These are phyloP conservation scores for Tichodroma muraria DNA, from an alignment of 2,113 vertebrate species.

Conservation along the genomic window DNA sequence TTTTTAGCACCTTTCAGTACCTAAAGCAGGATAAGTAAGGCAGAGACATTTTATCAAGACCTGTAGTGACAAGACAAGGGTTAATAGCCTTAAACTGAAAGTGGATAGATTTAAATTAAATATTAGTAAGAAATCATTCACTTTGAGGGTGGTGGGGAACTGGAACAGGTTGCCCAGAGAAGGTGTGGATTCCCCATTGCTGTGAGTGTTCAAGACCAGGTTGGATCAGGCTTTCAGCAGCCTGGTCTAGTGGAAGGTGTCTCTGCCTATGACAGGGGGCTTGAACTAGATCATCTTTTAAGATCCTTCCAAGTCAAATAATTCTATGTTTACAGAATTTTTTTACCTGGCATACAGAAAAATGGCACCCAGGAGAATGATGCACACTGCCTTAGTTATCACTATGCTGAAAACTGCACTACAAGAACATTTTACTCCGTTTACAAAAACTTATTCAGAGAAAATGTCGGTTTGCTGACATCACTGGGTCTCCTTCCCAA, in stretches of 20 bases:
- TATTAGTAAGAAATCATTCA: neutral
- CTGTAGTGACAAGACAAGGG: neutral
- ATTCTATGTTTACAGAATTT: neutral
- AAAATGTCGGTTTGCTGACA: neutral
- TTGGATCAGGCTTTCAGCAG: neutral
- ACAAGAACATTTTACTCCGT: neutral
- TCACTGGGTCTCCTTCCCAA: neutral
- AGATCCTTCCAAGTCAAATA: neutral
- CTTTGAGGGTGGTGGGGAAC: neutral
- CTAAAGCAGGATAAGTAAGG: neutral
- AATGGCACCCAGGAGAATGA: neutral
- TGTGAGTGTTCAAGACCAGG: neutral
- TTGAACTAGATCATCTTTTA: neutral
- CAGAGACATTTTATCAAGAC: neutral
- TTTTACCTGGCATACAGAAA: neutral
- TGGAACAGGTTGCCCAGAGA: neutral
- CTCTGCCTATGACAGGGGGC: neutral
- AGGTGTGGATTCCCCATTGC: neutral
- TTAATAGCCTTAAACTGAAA: neutral
- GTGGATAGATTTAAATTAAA: neutral
- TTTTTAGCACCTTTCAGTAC: neutral
- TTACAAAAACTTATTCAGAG: neutral
- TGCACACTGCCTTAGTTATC: neutral
- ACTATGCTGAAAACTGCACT: neutral
- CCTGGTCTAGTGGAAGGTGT: neutral